Conservation (phyloP, 2,888 invertebrate species). For the Plagiodera versicolora region DNA sequence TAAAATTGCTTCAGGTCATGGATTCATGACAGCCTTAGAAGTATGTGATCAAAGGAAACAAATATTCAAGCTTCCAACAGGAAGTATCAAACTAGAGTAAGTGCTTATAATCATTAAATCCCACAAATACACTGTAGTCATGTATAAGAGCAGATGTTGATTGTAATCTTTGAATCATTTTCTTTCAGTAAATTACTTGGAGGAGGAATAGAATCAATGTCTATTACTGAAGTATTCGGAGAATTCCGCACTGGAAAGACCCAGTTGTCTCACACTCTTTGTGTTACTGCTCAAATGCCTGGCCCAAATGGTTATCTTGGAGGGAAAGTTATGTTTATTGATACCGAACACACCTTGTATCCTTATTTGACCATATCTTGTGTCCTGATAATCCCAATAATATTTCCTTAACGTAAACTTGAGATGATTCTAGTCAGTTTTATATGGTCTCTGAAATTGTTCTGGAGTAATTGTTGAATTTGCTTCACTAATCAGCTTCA, state of each 20-base stretch:
- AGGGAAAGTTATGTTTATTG: conserved; percentile 80
- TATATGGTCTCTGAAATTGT: too few relatives aligned
- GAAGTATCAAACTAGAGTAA: conserved; percentile 73
- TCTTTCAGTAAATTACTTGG: conserved; percentile 68
- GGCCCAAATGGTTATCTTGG: conserved; percentile 68
- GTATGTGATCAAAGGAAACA: conserved; percentile 71
- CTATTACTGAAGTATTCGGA: conserved; percentile 82
- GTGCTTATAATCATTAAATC: conserved; percentile 38
- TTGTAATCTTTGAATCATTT: background rate
- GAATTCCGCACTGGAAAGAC: conserved; percentile 84
- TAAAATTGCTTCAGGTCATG: conserved; percentile 63
- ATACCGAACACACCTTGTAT: conserved; percentile 86
- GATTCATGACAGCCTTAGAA: conserved; percentile 76
- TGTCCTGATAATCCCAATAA: too few relatives aligned
- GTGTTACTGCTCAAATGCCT: conserved; percentile 78
- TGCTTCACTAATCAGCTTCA: too few relatives aligned
- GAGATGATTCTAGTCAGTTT: too few relatives aligned
- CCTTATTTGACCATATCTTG: conserved; percentile 53
- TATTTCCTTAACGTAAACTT: too few relatives aligned
- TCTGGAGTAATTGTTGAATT: too few relatives aligned
- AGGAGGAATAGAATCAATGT: conserved; percentile 82
- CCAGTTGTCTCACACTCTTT: conserved; percentile 77
- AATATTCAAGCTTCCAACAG: conserved; percentile 71
- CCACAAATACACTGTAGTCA: background rate
- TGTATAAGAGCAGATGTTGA: too few relatives aligned